These are phyloP conservation scores for Chromobotia macracanthus DNA, from an alignment of 2,797 vertebrate genomes.

Conservation along the genomic window DNA sequence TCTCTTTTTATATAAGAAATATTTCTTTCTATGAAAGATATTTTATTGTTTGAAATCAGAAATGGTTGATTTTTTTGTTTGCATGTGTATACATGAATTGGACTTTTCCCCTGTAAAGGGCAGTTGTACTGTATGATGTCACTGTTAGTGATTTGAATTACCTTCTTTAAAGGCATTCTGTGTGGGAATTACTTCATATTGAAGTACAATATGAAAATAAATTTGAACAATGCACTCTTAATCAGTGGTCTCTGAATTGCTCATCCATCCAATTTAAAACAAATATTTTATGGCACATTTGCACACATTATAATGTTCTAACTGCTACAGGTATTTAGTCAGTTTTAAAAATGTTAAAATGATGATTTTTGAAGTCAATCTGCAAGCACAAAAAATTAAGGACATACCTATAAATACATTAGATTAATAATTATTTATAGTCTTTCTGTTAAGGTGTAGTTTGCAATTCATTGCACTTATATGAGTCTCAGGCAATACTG, in stretches of 20 bases:
- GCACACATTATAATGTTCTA: no score
- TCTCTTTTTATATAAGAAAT: conserved; percentile 58
- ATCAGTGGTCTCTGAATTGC: neutral
- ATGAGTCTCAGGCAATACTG: no score
- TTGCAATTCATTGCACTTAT: neutral
- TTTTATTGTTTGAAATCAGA: neutral
- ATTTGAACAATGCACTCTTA: neutral
- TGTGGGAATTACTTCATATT: no score
- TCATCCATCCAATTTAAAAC: neutral
- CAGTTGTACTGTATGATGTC: neutral
- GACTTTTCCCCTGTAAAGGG: conserved; percentile 3
- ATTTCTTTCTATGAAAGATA: conserved; percentile 36
- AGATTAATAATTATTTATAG: neutral
- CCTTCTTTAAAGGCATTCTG: no score
- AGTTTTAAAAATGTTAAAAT: no score
- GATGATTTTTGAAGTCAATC: no score
- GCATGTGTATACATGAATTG: conserved; percentile 1
- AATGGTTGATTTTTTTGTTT: conserved; percentile 16
- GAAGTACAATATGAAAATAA: no score
- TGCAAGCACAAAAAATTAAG: neutral
- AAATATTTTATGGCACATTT: neutral
- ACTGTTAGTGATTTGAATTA: no score
- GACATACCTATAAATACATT: neutral
- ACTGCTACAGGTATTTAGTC: no score
- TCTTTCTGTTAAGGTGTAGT: neutral